Base-by-base conservation (phyloP, 1,140 invertebrate species). In the Chymomyza costata region DNA sequence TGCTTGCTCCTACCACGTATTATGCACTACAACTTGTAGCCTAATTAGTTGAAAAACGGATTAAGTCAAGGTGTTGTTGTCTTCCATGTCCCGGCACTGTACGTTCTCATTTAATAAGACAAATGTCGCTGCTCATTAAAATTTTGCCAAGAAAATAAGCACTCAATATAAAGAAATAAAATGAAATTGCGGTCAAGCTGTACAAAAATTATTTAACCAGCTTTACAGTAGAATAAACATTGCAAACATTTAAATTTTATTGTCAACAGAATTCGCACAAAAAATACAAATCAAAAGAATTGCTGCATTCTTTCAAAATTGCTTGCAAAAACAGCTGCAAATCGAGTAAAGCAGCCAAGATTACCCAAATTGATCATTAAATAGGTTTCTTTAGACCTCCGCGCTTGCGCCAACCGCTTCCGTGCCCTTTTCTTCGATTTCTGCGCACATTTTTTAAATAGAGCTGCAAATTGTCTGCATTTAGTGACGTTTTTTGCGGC, bases 1-100 rank as follows among this genome's bases (percentile, higher is more conserved):
- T 16, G 30, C 35, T 47, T 37, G 16, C 34, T 28, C 30, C 15
- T 15, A 25, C 8, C 34, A n/a, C 11, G 17, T 31, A 31, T 37
- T 48, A 41, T 19, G 19, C 45, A 54, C 47, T 51, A 32, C 40
- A 67, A 34, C 78, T 57, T 74, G 80, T 73, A 60, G 68, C 67
- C 78, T 82, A 82, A 82, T 82, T 82, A 82, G 78, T 60, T 78
- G 67, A 65, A 73, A 73, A 58, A 69, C 53, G 47, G 47, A 57
- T 45, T 53, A 65, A 59, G 44, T 44, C 35, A 28, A 35, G 19
- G 16, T 25, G 25, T 46, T 57, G 48, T 25, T 49, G 52, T 21
- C 40, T 35, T 38, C 19, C 19, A 14, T 28, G 18, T 39, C 25
- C 35, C 17, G n/a, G n/a, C n/a, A 19, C 38, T 50, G 46, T 6